Evolutionary conservation across 2,113 vertebrate species (phyloP).

Genomic region (Coptodon rendalli): DNA sequence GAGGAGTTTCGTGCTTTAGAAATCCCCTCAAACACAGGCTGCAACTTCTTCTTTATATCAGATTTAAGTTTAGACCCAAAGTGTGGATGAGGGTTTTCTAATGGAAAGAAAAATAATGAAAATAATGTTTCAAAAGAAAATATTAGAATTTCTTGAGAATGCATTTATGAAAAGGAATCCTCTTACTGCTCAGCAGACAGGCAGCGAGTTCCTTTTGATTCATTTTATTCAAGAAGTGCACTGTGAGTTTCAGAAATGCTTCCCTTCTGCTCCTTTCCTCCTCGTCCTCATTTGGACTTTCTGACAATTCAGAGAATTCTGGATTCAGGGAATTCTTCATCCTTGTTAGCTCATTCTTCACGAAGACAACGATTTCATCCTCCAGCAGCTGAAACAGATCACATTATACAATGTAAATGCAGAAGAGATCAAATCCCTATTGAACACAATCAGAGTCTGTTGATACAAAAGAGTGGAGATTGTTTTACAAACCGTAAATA

Average conservation of each 20-base stretch:
- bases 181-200: not conserved
- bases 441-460: not conserved
- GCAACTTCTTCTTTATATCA: not conserved
- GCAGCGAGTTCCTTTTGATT: fast-evolving
- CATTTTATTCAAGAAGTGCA: not conserved
- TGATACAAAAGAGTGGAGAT: not conserved
- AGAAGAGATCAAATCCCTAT: fast-evolving
- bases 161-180: not conserved
- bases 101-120: not conserved
- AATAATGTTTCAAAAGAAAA: not conserved
- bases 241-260: not conserved
- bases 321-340: not conserved
- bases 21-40: not conserved
- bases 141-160: not conserved
- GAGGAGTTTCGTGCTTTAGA: not conserved
- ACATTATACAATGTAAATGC: fast-evolving
- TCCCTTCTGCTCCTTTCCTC: not conserved
- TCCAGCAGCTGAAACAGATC: not conserved
- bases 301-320: not conserved
- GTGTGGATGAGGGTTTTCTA: not conserved
- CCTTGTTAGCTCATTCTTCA: not conserved
- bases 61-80: not conserved
- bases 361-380: not conserved
- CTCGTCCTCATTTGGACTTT: fast-evolving
- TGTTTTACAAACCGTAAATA: not conserved